These are phyloP conservation scores for Chrysogorgia sp. DNA, from an alignment of 92 coral and sea anemone species.

Conservation along the genomic window DNA sequence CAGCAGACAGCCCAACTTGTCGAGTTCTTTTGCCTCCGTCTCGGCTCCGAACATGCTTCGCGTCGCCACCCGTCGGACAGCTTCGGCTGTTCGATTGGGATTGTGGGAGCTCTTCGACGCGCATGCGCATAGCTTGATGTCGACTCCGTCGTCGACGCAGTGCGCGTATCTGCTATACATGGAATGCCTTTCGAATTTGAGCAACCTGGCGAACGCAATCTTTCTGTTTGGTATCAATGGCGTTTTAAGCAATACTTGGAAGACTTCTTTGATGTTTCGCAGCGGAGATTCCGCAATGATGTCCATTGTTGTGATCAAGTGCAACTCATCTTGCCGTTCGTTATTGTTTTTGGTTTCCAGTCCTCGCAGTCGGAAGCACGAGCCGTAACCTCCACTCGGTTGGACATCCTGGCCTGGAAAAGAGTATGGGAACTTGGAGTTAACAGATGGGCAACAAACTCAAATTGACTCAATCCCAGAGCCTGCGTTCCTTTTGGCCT, in stretches of 20 bases:
- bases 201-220: slow-evolving; percentile 42
- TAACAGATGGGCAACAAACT: neutral
- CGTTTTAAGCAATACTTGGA: slow-evolving; percentile 27
- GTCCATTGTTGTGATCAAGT: slow-evolving; percentile 11
- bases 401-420: neutral
- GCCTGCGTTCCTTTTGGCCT: no score
- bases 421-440: neutral
- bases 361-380: slow-evolving; percentile 24
- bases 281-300: slow-evolving; percentile 4
- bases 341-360: slow-evolving; percentile 28
- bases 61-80: slow-evolving; percentile 15
- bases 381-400: slow-evolving; percentile 19
- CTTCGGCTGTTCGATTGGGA: neutral
- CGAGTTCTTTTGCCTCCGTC: slow-evolving; percentile 71
- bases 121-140: slow-evolving; percentile 88
- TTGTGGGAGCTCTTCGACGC: neutral
- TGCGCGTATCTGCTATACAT: slow-evolving; percentile 73
- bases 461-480: no score
- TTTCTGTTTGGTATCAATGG: slow-evolving; percentile 25
- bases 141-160: slow-evolving; percentile 81
- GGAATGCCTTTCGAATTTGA: slow-evolving; percentile 72
- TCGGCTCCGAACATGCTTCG: slow-evolving; percentile 63
- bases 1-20: slow-evolving; percentile 66
- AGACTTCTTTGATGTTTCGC: slow-evolving; percentile 20
- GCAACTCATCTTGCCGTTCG: neutral